Evolutionary conservation across 2,888 invertebrate genomes (phyloP).

Genomic region (Sipha maydis): DNA sequence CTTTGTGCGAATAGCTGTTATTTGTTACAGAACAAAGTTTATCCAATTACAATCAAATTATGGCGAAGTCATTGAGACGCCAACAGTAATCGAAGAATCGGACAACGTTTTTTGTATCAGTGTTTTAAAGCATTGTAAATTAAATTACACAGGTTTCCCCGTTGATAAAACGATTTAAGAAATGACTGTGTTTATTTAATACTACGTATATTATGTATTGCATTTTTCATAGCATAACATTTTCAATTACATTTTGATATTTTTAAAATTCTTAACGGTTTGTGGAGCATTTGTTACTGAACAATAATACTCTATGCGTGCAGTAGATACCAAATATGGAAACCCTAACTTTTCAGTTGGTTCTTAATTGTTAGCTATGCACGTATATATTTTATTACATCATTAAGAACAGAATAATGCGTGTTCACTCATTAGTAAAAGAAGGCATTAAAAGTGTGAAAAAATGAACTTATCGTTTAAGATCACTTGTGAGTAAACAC

Average conservation of each 20-base stretch:
- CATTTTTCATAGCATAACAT: not conserved
- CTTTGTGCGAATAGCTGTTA: not conserved
- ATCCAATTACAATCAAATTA: conserved; percentile 43
- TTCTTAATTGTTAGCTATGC: not conserved
- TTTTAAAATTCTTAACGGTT: not conserved
- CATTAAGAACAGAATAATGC: not conserved
- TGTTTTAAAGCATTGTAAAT: not conserved
- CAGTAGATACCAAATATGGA: not conserved
- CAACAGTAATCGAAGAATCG: not conserved
- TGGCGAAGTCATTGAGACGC: conserved; percentile 23
- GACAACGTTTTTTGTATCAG: not conserved
- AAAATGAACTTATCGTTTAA: too few species aligned
- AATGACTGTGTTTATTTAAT: not conserved
- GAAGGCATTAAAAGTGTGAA: not conserved
- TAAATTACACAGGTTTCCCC: not conserved
- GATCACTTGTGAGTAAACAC: too few species aligned
- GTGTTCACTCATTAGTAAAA: not conserved
- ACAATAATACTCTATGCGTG: not conserved
- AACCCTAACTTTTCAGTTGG: not conserved
- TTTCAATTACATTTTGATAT: not conserved
- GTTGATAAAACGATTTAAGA: not conserved
- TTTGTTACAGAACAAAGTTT: conserved; percentile 37
- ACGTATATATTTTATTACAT: not conserved
- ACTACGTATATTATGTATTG: too few species aligned
- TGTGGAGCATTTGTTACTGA: too few species aligned